phyloP scores from a whole-genome alignment of 1,140 invertebrate species.

The Oncopodura yosiiana region DNA sequence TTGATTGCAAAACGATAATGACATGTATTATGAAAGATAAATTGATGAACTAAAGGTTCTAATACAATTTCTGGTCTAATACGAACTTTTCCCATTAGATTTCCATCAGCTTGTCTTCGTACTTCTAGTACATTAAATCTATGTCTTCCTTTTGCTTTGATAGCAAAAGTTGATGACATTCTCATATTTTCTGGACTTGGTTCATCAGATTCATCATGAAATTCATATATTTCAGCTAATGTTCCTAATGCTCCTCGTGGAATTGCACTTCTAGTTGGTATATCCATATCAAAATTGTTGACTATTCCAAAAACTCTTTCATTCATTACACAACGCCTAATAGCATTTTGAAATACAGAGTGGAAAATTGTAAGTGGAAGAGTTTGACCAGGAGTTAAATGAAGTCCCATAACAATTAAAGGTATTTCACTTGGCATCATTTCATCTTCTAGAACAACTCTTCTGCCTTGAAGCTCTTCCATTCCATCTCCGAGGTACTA shows the following conservation, averaged over 20 bases:
- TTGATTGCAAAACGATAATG: too few relatives aligned
- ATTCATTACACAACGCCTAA: slow-evolving; percentile 45
- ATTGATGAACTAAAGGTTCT: slow-evolving; percentile 43
- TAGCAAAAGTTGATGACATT: slow-evolving; percentile 38
- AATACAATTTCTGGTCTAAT: slow-evolving; percentile 56
- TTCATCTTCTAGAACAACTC: slow-evolving; percentile 47
- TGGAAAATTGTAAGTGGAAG: slow-evolving; percentile 57
- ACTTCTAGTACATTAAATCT: slow-evolving; percentile 51
- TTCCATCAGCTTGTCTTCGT: slow-evolving; percentile 44
- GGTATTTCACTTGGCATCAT: slow-evolving; percentile 45
- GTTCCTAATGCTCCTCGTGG: slow-evolving; percentile 46
- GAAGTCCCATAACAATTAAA: slow-evolving; percentile 50
- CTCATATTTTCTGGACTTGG: slow-evolving; percentile 7
- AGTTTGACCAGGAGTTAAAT: slow-evolving; percentile 61
- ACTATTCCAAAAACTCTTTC: slow-evolving; percentile 55
- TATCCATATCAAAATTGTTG: slow-evolving; percentile 36
- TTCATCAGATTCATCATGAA: slow-evolving; percentile 42
- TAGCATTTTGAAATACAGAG: slow-evolving; percentile 47
- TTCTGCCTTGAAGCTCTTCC: slow-evolving; percentile 52
- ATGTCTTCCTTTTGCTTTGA: slow-evolving; percentile 56
- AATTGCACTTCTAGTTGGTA: slow-evolving; percentile 3
- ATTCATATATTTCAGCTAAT: slow-evolving; percentile 62
- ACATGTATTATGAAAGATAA: slow-evolving; percentile 41
- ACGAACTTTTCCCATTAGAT: slow-evolving; percentile 48
- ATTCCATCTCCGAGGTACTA: slow-evolving; percentile 56